Conservation (phyloP, 1,140 invertebrate genomes). For the Plectrocnemia conspersa region DNA sequence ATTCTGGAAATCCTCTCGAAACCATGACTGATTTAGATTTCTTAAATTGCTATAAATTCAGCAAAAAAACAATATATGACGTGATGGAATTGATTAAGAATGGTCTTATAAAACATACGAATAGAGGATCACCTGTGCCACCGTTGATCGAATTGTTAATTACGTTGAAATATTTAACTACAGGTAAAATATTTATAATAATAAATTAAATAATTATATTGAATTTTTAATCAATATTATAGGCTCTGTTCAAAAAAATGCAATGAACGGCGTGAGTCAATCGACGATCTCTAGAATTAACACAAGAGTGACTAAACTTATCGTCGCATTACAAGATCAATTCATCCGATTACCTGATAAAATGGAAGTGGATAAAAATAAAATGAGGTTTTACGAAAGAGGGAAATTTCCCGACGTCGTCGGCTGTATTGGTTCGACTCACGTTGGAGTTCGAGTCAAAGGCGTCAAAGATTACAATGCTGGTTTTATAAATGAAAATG, state of each 20-base stretch:
- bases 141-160: constrained; percentile 28
- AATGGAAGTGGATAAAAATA: constrained; percentile 20
- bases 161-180: constrained; percentile 29
- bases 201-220: not conserved
- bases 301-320: constrained; percentile 27
- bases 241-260: constrained; percentile 30
- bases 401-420: constrained; percentile 29
- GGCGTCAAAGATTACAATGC: constrained; percentile 28
- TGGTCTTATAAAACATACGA: constrained; percentile 27
- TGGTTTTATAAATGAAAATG: constrained; percentile 32
- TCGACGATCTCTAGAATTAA: constrained; percentile 30
- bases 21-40: constrained; percentile 28
- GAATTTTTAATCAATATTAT: constrained; percentile 9
- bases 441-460: constrained; percentile 30
- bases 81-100: constrained; percentile 32
- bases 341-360: constrained; percentile 28
- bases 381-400: constrained; percentile 28
- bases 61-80: constrained; percentile 30
- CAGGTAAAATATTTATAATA: constrained; percentile 16
- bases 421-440: constrained; percentile 30
- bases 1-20: constrained; percentile 30
- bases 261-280: constrained; percentile 31
- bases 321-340: constrained; percentile 21
- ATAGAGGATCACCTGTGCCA: constrained; percentile 27
- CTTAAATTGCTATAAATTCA: constrained; percentile 29